Evolutionary conservation across 35 echinoderm and acorn worm species (phyloP).

Genomic region (Ophiothrix spiculata): DNA sequence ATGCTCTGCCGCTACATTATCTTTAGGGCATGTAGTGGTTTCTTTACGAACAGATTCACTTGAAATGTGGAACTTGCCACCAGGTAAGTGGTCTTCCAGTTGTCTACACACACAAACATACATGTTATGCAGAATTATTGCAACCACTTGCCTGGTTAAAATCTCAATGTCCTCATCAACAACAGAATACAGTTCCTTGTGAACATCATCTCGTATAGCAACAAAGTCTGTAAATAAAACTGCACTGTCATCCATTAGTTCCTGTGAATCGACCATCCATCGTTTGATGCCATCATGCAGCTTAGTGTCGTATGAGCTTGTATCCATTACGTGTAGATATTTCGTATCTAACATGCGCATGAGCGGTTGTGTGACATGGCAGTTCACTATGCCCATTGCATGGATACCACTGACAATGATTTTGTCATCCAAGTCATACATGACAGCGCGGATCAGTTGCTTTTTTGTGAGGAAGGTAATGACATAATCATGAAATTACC

Average conservation of each 20-base stretch:
- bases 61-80: constrained; percentile 20
- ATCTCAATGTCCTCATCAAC: constrained; percentile 40
- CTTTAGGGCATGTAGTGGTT: constrained; percentile 40
- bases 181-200: constrained; percentile 31
- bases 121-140: constrained; percentile 58
- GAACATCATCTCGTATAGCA: constrained; percentile 29
- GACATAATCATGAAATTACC: too few species aligned
- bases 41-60: constrained; percentile 9
- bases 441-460: constrained; percentile 15
- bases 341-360: constrained; percentile 48
- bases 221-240: constrained; percentile 45
- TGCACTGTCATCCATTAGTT: constrained; percentile 43
- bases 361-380: constrained; percentile 40
- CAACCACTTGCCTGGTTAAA: constrained; percentile 41
- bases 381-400: constrained; percentile 40
- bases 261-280: constrained; percentile 28
- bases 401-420: constrained; percentile 42
- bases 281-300: constrained; percentile 24
- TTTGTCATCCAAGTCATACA: constrained; percentile 29
- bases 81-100: constrained; percentile 52
- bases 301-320: constrained; percentile 23
- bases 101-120: constrained; percentile 58
- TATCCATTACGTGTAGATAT: background rate
- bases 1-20: constrained; percentile 39
- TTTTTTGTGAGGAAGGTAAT: too few species aligned